phyloP scores from a whole-genome alignment of 2,113 vertebrate species.

The Gorsachius goisagi region DNA sequence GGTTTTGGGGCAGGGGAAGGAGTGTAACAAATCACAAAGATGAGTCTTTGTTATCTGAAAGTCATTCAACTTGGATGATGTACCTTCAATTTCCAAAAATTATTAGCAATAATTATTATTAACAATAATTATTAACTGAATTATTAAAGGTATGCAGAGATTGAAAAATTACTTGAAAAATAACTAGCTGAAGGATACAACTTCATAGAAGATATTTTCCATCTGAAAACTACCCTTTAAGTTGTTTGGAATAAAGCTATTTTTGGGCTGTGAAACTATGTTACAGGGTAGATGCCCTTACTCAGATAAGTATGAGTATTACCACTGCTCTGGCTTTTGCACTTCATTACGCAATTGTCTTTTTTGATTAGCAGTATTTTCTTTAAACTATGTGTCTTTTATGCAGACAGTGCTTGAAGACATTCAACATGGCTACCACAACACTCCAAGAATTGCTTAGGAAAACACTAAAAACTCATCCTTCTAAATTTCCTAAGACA shows the following conservation, averaged over 20 bases:
- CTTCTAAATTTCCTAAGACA: background rate
- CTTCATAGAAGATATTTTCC: background rate
- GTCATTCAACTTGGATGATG: background rate
- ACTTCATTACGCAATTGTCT: background rate
- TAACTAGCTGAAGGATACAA: background rate
- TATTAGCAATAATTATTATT: background rate
- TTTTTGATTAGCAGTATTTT: background rate
- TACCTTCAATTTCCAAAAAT: background rate
- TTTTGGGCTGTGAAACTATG: background rate
- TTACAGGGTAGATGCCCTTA: background rate
- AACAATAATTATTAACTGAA: background rate
- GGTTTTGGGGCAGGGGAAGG: background rate
- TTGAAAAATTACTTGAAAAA: background rate
- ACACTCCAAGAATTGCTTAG: background rate
- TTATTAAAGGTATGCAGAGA: background rate
- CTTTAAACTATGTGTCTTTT: background rate
- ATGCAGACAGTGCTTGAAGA: background rate
- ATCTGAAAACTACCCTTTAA: background rate
- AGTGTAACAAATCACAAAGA: background rate
- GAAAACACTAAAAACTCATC: background rate
- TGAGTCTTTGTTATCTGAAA: background rate
- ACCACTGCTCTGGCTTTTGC: background rate
- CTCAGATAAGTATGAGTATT: background rate
- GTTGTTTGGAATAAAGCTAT: background rate
- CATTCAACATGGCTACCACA: background rate